These are phyloP conservation scores for Peromyscus aztecus DNA, from an alignment of 2,797 vertebrate species.

Conservation along the genomic window DNA sequence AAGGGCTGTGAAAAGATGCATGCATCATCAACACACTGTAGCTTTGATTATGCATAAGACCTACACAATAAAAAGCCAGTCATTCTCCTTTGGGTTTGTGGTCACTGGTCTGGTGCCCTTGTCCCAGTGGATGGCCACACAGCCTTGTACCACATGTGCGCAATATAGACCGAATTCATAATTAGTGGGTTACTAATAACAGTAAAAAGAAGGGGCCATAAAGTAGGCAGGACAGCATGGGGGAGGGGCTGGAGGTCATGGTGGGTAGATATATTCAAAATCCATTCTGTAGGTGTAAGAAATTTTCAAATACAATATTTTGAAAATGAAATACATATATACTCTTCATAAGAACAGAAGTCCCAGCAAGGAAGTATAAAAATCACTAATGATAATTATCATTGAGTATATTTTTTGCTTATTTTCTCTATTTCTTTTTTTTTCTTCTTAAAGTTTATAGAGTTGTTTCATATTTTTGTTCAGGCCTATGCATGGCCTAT, in stretches of 20 bases:
- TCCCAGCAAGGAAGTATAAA: not conserved
- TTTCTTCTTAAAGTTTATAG: not conserved
- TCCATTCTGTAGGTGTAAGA: not conserved
- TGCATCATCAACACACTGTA: not conserved
- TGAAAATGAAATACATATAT: not conserved
- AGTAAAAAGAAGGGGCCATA: not conserved
- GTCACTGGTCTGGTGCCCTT: not conserved
- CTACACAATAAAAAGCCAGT: not conserved
- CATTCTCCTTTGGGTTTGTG: not conserved
- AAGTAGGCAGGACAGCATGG: not conserved
- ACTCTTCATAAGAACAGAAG: not conserved
- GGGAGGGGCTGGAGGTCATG: not conserved
- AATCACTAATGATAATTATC: not conserved
- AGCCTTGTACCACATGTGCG: not conserved
- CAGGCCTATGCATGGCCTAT: not conserved
- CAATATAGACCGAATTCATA: not conserved
- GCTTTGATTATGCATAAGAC: not conserved
- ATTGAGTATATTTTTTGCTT: not conserved
- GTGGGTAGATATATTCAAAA: not conserved
- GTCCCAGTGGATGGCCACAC: not conserved
- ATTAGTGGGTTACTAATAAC: not conserved
- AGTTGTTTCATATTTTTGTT: not conserved
- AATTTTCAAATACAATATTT: not conserved
- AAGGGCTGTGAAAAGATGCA: too few relatives aligned
- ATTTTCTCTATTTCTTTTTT: not conserved